These are phyloP conservation scores for Agriopis marginaria DNA, from an alignment of 2,888 invertebrate species.

Conservation along the genomic window DNA sequence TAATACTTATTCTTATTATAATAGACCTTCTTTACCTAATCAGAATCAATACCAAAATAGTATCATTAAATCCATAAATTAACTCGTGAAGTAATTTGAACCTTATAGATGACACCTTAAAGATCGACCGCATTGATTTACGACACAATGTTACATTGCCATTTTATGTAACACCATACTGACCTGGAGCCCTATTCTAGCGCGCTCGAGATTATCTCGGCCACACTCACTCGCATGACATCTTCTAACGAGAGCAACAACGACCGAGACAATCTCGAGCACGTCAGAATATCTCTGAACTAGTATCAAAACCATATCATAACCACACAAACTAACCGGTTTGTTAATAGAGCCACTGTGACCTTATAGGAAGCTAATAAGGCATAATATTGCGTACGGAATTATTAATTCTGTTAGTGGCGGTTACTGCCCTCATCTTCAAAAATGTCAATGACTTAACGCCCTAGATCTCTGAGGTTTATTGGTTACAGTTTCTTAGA, in stretches of 20 bases:
- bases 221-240: not conserved
- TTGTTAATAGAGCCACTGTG: slow-evolving; percentile 1
- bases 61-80: slow-evolving; percentile 1
- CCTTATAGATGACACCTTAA: slow-evolving; percentile 7
- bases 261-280: no score
- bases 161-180: slow-evolving; percentile 18
- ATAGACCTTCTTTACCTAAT: no score
- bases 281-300: not conserved
- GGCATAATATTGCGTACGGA: slow-evolving; percentile 18
- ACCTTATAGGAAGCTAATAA: slow-evolving; percentile 11
- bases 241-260: no score
- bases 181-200: not conserved
- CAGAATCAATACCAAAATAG: no score
- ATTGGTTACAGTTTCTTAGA: slow-evolving; percentile 9
- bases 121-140: not conserved
- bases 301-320: not conserved
- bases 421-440: slow-evolving; percentile 11
- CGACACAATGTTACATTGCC: not conserved
- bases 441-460: slow-evolving; percentile 14
- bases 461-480: slow-evolving; percentile 3
- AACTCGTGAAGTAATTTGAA: not conserved
- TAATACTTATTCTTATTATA: no score
- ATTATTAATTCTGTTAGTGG: slow-evolving; percentile 8
- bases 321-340: slow-evolving; percentile 5
- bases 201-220: no score